Evolutionary conservation across 2,888 invertebrate species (phyloP).

Genomic region (Aethes cnicana): DNA sequence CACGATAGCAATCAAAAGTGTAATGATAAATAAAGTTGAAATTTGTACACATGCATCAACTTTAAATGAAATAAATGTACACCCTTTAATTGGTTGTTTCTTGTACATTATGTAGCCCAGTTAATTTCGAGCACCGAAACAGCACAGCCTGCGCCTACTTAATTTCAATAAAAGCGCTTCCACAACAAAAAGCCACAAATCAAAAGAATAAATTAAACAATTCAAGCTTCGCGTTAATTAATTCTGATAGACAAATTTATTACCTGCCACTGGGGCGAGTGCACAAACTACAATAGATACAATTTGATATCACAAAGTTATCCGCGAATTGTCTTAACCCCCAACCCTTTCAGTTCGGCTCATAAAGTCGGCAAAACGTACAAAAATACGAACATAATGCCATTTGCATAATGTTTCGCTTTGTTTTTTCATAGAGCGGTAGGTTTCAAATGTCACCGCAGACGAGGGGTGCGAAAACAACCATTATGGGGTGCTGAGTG

Average conservation of each 20-base stretch:
- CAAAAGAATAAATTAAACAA: slow-evolving; percentile 32
- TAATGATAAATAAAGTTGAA: too few relatives aligned
- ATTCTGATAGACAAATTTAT: slow-evolving; percentile 37
- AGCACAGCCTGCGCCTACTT: slow-evolving; percentile 21
- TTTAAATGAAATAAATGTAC: too few relatives aligned
- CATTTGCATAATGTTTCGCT: slow-evolving; percentile 81
- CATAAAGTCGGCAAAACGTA: slow-evolving; percentile 78
- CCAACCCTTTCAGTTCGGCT: slow-evolving; percentile 76
- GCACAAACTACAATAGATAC: slow-evolving; percentile 57
- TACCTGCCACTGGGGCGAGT: slow-evolving; percentile 40
- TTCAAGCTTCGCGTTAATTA: slow-evolving; percentile 34
- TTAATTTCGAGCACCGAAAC: slow-evolving; percentile 5
- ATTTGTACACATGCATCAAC: too few relatives aligned
- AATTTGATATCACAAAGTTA: slow-evolving; percentile 63
- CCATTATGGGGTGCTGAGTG: slow-evolving; percentile 76
- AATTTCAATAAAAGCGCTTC: slow-evolving; percentile 26
- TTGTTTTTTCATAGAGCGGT: slow-evolving; percentile 79
- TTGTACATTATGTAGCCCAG: background rate
- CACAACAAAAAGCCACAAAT: slow-evolving; percentile 30
- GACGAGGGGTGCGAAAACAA: slow-evolving; percentile 72
- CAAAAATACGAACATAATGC: slow-evolving; percentile 80
- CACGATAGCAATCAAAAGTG: too few relatives aligned
- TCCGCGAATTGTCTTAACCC: slow-evolving; percentile 70
- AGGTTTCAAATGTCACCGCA: slow-evolving; percentile 81
- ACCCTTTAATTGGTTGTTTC: background rate